Conservation (phyloP, 2,888 invertebrate genomes). For the Pheosia tremula region DNA sequence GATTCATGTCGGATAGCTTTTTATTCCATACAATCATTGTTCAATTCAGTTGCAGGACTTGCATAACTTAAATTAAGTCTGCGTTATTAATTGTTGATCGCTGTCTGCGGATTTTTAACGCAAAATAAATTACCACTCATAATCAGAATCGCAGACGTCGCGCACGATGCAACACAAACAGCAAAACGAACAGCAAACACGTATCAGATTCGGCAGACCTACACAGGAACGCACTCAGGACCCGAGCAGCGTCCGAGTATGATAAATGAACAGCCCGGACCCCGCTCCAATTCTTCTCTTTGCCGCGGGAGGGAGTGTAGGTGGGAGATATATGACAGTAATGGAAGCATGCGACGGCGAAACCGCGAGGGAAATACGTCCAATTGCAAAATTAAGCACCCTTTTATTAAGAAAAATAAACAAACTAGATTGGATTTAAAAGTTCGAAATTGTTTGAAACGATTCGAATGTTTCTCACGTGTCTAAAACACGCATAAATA, state of each 20-base stretch:
- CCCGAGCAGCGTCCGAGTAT: slow-evolving; percentile 63
- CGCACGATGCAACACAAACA: slow-evolving; percentile 57
- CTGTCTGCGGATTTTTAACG: no score
- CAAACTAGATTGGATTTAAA: not conserved
- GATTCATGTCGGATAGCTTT: no score
- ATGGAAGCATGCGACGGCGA: slow-evolving; percentile 65
- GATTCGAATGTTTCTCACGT: slow-evolving; percentile 21
- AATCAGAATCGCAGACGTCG: slow-evolving; percentile 48
- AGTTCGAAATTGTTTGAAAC: not conserved
- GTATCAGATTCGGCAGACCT: slow-evolving; percentile 50
- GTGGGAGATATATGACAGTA: slow-evolving; percentile 66
- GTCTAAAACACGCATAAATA: slow-evolving; percentile 24
- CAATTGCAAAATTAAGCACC: slow-evolving; percentile 37
- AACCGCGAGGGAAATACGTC: slow-evolving; percentile 55
- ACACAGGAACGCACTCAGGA: slow-evolving; percentile 79
- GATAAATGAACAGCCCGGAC: slow-evolving; percentile 71
- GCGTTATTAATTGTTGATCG: no score
- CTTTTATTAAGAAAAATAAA: slow-evolving; percentile 14
- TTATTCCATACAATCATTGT: no score
- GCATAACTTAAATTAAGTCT: no score
- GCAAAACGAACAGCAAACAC: slow-evolving; percentile 63
- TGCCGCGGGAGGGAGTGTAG: slow-evolving; percentile 44
- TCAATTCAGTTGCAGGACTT: no score
- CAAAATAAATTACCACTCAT: slow-evolving; percentile 37
- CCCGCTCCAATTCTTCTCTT: slow-evolving; percentile 66